phyloP scores from a whole-genome alignment of 2,113 vertebrate genomes.

The Rallus limicola region DNA sequence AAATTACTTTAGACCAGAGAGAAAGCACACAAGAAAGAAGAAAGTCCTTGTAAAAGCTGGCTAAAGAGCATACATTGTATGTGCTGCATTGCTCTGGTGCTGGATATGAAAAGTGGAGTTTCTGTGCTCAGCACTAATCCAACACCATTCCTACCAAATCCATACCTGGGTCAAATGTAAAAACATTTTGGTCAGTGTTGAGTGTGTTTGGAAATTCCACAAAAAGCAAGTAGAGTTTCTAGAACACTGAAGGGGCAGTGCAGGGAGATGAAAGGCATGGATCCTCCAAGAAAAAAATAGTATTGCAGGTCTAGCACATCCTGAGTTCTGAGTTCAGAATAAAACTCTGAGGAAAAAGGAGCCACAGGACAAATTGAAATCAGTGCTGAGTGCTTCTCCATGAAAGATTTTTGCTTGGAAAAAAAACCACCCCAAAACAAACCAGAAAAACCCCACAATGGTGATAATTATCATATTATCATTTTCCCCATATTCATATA shows the following conservation, averaged over 20 bases:
- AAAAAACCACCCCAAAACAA: not conserved
- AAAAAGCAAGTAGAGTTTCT: not conserved
- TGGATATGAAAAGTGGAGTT: no score
- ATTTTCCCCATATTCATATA: not conserved
- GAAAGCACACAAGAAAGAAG: not conserved
- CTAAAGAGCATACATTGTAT: not conserved
- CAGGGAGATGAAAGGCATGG: not conserved
- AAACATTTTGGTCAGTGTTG: not conserved
- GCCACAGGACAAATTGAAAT: not conserved
- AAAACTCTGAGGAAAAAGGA: not conserved
- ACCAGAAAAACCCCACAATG: not conserved
- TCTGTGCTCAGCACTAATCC: accelerated
- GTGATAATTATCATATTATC: not conserved
- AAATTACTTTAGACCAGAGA: not conserved
- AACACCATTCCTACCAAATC: accelerated
- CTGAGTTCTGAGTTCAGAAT: not conserved
- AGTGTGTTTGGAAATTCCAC: not conserved
- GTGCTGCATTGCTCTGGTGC: accelerated
- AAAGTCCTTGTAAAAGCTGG: not conserved
- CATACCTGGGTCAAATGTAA: not conserved
- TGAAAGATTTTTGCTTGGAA: not conserved
- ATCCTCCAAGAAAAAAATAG: not conserved
- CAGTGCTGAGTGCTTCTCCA: not conserved
- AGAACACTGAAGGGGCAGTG: not conserved
- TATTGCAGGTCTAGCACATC: not conserved